Evolutionary conservation across 2,797 vertebrate genomes (phyloP).

Genomic region (Gila robusta): DNA sequence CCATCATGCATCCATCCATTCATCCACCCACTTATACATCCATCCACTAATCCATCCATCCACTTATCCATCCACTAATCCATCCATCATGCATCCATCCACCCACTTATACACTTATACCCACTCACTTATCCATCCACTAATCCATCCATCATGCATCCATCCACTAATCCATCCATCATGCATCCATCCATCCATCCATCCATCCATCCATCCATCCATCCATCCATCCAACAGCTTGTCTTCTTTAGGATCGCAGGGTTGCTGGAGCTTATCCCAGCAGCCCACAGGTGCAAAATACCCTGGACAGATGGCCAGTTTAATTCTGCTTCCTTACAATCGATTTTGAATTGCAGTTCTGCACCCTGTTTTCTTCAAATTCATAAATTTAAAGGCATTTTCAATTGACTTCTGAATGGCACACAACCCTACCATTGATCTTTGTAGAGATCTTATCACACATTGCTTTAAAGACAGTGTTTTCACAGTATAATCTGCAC

Average conservation of each 20-base stretch:
- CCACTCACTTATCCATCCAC: fast-evolving
- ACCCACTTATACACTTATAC: too few species aligned
- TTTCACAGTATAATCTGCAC: slow-evolving; percentile 25
- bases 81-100: neutral
- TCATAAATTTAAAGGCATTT: neutral
- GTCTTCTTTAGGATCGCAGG: neutral
- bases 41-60: neutral
- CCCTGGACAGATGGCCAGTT: neutral
- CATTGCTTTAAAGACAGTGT: slow-evolving; percentile 25
- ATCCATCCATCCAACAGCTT: neutral
- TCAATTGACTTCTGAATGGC: neutral
- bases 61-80: neutral
- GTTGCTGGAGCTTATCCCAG: neutral
- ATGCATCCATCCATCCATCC: neutral
- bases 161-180: too few species aligned
- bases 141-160: neutral
- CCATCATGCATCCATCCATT: too few species aligned
- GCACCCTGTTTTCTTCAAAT: neutral
- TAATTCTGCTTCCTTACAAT: neutral
- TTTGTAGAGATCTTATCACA: neutral
- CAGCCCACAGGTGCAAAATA: neutral
- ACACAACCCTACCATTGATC: neutral
- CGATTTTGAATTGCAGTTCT: neutral
- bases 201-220: neutral
- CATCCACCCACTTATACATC: neutral